Base-by-base conservation (phyloP, 2,113 vertebrate species). In the Eulemur rufifrons region DNA sequence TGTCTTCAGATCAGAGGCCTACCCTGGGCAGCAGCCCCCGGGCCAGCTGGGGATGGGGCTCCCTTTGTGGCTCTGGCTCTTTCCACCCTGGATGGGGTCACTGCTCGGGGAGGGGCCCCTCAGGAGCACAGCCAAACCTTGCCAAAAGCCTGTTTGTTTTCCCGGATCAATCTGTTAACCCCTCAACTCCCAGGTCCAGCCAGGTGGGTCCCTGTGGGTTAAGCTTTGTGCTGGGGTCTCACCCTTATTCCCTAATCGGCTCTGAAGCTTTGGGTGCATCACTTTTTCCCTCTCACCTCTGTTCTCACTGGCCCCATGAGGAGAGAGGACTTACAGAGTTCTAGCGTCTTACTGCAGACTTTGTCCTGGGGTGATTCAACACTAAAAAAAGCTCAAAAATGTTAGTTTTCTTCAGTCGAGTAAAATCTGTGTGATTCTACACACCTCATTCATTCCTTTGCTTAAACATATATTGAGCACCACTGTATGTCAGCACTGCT, bases 1-100 rank as follows among this genome's bases (percentile, higher is more conserved):
- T 39, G 69, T 61, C 42, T 91, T 96, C 80, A 86, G 86, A 88
- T 59, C 47, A 83, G n/a, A 84, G 63, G 77, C 54, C 59, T 56
- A 21, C 39, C 14, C 1, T 1, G 27, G 76, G 81, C 0, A n/a
- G 37, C 0, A 39, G 50, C 42, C 47, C 3, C 20, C 11, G 11
- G 13, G 45, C 39, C 54, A 32, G 50, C 50, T 64, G 10, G 45
- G 85, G 56, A 18, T 52, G 8, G 47, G 85, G 52, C 18, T 68
- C n/a, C 37, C 50, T 54, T 76, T 81, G 76, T 56, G 47, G 91
- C 54, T 78, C 69, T 34, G 18, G n/a, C 5, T 91, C 86, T 83
- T 88, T 82, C 89, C 86, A 92, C 85, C 66, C n/a, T 7, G n/a
- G 52, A 29, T 11, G 54, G 80, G 52, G 68, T 89, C 54, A 20